Evolutionary conservation across 1,140 invertebrate genomes (phyloP), one percentile per base, ranked within the genome.

Genomic region (Dreissena rostriformis): DNA sequence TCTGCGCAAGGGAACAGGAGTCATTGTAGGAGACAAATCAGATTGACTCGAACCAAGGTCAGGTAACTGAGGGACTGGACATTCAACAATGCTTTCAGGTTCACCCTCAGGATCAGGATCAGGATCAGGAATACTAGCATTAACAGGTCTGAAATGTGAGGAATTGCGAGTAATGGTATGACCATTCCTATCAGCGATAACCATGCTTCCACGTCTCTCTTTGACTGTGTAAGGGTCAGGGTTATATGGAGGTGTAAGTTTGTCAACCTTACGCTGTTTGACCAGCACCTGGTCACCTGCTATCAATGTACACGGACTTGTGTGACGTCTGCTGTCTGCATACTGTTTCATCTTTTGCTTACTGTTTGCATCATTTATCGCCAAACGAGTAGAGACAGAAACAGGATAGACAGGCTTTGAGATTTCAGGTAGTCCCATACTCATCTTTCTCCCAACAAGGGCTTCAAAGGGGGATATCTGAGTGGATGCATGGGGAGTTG

Each of bases 401-500:
- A 57, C 55, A 29, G 39, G 19, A 26, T n/a, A n/a, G 19, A 63
- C 61, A n/a, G 15, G 39, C 26, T 77, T 77, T 22, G 74, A 28
- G 49, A 77, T 77, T 26, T 77, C 74, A 49, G 74, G 74, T 28
- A 77, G 68, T 39, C 73, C 28, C 17, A 67, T 80, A 51, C 76
- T 83, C 75, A 83, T 83, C 53, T 86, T 85, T 26, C 84, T 55
- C 49, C 74, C 75, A 80, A 65, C 73, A 17, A 82, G 66, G n/a
- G 70, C 81, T 71, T 86, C 65, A 82, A 73, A 81, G 28, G 86
- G 81, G 19, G 76, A 82, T 53, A 77, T 73, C 17, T 67, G 22
- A 51, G 55, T 77, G 39, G 74, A 28, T 63, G n/a, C 39, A n/a
- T 65, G 74, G 51, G 74, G 55, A 28, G 61, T 77, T n/a, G 61